phyloP scores from a whole-genome alignment of 2,797 vertebrate species.

The Brachymystax lenok region DNA sequence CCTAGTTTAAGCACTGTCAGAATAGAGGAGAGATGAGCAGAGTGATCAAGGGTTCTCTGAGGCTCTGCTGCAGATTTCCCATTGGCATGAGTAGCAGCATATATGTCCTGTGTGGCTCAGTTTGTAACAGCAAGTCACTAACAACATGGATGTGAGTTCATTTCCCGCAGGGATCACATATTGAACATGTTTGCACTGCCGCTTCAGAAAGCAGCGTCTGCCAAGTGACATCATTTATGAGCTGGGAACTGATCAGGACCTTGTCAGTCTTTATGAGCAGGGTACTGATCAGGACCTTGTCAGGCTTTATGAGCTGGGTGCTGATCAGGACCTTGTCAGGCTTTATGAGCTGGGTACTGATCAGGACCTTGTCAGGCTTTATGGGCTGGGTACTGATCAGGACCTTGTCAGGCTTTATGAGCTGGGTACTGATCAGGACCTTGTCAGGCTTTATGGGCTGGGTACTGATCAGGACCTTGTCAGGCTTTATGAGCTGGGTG shows the following conservation, averaged over 20 bases:
- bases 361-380: neutral
- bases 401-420: neutral
- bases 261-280: neutral
- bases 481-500: too few species aligned
- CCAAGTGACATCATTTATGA: neutral
- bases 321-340: too few species aligned
- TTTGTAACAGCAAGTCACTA: neutral
- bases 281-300: slow-evolving; percentile 5
- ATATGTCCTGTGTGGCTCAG: neutral
- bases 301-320: too few species aligned
- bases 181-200: neutral
- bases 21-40: neutral
- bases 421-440: too few species aligned
- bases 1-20: neutral
- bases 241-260: neutral
- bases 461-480: too few species aligned
- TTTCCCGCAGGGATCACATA: neutral
- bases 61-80: slow-evolving; percentile 8
- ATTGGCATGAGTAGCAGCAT: slow-evolving; percentile 19
- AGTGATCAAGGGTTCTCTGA: neutral
- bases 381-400: too few species aligned
- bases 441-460: too few species aligned
- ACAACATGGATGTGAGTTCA: neutral
- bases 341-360: too few species aligned
- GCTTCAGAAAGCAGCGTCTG: neutral